Evolutionary conservation across 2,113 vertebrate genomes (phyloP).

Genomic region (Gopherus flavomarginatus): DNA sequence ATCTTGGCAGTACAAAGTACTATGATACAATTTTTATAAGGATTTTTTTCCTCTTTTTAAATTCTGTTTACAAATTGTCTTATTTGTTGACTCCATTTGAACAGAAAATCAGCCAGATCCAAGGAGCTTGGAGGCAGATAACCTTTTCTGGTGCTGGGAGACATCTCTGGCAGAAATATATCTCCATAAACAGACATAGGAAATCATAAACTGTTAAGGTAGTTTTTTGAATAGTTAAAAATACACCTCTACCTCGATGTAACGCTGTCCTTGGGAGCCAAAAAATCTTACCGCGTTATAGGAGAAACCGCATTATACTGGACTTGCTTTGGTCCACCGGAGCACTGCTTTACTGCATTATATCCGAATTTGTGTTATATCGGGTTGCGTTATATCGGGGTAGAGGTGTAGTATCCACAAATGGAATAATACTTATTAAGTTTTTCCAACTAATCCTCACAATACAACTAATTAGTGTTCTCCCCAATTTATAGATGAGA

Average conservation of each 20-base stretch:
- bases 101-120: neutral
- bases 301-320: too few relatives aligned
- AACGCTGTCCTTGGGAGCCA: too few relatives aligned
- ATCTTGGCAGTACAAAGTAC: slow-evolving; percentile 28
- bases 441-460: neutral
- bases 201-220: neutral
- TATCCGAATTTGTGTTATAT: too few relatives aligned
- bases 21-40: neutral
- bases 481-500: neutral
- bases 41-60: slow-evolving; percentile 6
- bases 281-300: too few relatives aligned
- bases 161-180: neutral
- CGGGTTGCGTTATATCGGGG: too few relatives aligned
- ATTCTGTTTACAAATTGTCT: neutral
- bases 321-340: too few relatives aligned
- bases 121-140: neutral
- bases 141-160: neutral
- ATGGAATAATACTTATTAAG: neutral
- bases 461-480: slow-evolving; percentile 4
- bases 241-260: neutral
- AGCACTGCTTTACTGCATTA: too few relatives aligned
- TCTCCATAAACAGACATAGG: neutral
- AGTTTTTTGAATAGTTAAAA: neutral
- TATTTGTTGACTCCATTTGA: slow-evolving; percentile 7
- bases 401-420: neutral